Evolutionary conservation across 2,113 vertebrate species (phyloP).

Genomic region (Erpornis zantholeuca): DNA sequence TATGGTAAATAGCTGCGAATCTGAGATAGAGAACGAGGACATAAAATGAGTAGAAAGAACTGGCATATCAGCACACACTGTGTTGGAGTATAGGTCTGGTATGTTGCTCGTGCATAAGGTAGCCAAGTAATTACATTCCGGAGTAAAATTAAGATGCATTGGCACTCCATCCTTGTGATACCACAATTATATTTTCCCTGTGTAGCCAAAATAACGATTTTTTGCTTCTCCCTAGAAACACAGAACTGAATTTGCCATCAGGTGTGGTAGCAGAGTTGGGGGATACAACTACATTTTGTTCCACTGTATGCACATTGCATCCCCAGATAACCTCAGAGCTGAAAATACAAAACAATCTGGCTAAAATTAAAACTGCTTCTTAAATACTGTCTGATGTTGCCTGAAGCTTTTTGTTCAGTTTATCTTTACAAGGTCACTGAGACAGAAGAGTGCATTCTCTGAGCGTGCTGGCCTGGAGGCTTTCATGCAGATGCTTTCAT

Average conservation of each 20-base stretch:
- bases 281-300: neutral
- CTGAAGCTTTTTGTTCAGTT: conserved; percentile 52
- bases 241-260: neutral
- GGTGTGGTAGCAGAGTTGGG: neutral
- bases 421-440: conserved; percentile 61
- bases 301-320: neutral
- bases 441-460: conserved; percentile 49
- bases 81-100: neutral
- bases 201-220: neutral
- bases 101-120: neutral
- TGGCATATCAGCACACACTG: neutral
- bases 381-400: conserved; percentile 56
- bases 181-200: neutral
- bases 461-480: conserved; percentile 19
- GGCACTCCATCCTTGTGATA: neutral
- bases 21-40: neutral
- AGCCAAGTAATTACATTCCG: neutral
- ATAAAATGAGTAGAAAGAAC: neutral
- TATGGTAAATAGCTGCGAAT: neutral
- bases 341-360: conserved; percentile 51
- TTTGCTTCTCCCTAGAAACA: neutral
- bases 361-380: conserved; percentile 70
- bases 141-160: neutral
- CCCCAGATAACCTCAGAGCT: conserved; percentile 39
- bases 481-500: neutral